These are phyloP conservation scores for Noctua comes DNA, from an alignment of 2,888 invertebrate genomes.

Conservation along the genomic window DNA sequence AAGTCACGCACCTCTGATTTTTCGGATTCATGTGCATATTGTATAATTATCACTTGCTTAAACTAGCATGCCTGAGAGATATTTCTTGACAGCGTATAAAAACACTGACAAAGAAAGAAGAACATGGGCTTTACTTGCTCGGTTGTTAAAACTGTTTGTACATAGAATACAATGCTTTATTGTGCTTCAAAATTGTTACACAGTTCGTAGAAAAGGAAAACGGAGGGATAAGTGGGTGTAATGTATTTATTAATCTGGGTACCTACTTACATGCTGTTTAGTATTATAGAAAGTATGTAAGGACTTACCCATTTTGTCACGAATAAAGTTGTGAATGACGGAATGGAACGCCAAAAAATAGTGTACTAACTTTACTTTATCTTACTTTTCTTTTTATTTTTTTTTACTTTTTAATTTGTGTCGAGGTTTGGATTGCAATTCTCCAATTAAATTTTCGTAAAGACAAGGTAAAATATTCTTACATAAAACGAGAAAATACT, in stretches of 20 bases:
- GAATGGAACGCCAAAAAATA: not conserved
- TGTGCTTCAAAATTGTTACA: not conserved
- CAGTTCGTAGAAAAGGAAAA: not conserved
- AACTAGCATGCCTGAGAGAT: too few species aligned
- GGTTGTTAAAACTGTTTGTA: slow-evolving; percentile 7
- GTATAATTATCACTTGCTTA: too few species aligned
- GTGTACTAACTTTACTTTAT: not conserved
- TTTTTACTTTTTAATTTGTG: too few species aligned
- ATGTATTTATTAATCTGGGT: too few species aligned
- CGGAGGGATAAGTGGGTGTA: not conserved
- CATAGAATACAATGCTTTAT: slow-evolving; percentile 7
- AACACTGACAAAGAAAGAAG: too few species aligned
- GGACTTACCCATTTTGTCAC: too few species aligned
- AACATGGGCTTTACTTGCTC: slow-evolving; percentile 38
- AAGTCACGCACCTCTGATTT: too few species aligned
- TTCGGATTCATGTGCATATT: too few species aligned
- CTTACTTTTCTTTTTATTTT: too few species aligned
- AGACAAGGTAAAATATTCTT: not conserved
- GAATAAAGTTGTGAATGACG: not conserved
- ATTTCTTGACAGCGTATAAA: too few species aligned
- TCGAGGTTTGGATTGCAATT: not conserved
- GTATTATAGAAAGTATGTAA: not conserved
- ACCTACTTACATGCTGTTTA: not conserved
- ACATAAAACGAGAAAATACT: not conserved
- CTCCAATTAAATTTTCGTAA: not conserved